phyloP scores from a whole-genome alignment of 2,797 vertebrate genomes.

The Malurus splendens region DNA sequence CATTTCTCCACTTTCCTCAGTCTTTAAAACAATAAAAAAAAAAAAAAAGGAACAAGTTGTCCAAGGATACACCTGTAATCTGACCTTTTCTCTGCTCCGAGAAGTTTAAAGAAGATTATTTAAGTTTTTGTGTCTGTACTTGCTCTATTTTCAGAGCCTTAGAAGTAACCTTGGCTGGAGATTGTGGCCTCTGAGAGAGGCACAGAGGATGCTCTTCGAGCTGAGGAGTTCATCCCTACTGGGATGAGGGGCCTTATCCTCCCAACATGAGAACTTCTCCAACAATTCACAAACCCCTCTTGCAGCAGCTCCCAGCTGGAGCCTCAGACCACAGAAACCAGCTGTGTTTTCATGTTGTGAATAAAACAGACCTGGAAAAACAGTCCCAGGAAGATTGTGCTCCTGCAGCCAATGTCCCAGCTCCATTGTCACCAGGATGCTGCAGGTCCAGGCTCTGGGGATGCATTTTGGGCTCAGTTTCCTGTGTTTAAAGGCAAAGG shows the following conservation, averaged over 20 bases:
- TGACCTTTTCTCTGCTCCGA: background rate
- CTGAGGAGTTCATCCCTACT: background rate
- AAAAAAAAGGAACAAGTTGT: background rate
- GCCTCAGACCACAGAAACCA: background rate
- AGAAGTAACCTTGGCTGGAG: slow-evolving; percentile 13
- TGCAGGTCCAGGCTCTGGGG: background rate
- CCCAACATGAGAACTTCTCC: background rate
- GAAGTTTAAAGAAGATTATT: background rate
- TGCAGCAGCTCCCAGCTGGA: background rate
- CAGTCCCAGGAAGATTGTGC: background rate
- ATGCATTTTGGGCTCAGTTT: background rate
- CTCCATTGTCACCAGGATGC: background rate
- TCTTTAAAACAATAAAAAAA: background rate
- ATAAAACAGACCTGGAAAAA: background rate
- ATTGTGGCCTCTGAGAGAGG: background rate
- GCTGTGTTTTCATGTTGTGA: background rate
- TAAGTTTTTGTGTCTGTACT: background rate
- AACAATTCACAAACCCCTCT: background rate
- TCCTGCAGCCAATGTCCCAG: background rate
- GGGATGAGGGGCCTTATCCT: background rate
- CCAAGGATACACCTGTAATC: background rate
- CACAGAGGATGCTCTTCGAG: background rate
- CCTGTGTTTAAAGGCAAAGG: background rate
- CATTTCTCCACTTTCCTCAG: background rate
- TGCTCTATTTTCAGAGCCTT: slow-evolving; percentile 13